A percentile compares a stretch with the other conserved stretches of the same genome.
phyloP scores from a whole-genome alignment of 2,113 vertebrate species.

The Puffinus mauretanicus region DNA sequence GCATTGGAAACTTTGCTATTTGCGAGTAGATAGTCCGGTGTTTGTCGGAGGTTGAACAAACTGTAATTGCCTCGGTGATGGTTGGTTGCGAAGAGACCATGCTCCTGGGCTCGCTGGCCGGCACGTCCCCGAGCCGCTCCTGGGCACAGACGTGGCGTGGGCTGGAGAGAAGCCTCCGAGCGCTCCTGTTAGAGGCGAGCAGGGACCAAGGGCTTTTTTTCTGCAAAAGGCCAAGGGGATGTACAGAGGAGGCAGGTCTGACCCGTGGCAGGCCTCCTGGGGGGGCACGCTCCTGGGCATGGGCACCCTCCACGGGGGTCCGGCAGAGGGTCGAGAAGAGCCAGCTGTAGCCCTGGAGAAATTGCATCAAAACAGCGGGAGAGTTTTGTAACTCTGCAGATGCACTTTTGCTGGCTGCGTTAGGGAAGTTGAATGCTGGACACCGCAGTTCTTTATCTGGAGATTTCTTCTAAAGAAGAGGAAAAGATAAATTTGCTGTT shows the following conservation, averaged over 20 bases:
- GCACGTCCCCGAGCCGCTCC: accelerated
- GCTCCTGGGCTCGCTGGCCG: neutral
- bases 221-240: neutral
- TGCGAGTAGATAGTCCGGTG: neutral
- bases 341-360: neutral
- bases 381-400: neutral
- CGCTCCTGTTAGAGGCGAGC: accelerated
- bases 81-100: too few relatives aligned
- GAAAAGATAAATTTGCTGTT: neutral
- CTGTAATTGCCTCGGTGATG: neutral
- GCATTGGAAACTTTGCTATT: neutral
- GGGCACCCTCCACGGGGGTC: neutral
- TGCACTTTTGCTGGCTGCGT: neutral
- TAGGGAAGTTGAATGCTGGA: neutral
- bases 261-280: neutral
- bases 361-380: accelerated
- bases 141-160: accelerated
- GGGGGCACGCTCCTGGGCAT: neutral
- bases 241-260: accelerated
- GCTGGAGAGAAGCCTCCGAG: neutral
- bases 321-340: neutral
- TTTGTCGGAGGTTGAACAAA: neutral
- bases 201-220: too few relatives aligned
- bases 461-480: neutral
- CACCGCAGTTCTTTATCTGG: accelerated